Percentiles rank a stretch among this genome's conserved stretches.
Conservation (phyloP, 2,797 vertebrate species). For the Epinephelus malabaricus region DNA sequence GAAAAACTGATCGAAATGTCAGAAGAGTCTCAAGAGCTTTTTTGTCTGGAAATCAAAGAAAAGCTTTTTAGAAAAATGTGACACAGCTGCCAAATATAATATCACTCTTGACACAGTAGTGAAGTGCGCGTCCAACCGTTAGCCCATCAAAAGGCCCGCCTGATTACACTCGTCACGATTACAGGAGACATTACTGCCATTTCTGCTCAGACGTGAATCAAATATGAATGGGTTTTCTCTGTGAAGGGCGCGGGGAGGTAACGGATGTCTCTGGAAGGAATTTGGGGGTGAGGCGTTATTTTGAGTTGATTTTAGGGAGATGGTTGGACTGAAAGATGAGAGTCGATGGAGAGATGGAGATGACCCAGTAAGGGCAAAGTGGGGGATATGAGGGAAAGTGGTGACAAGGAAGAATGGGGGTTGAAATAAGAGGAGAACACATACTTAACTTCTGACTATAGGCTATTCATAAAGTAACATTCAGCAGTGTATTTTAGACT, state of each 20-base stretch:
- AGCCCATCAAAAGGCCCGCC: slow-evolving; percentile 77
- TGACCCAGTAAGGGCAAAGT: slow-evolving; percentile 60
- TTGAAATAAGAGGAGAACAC: slow-evolving; percentile 64
- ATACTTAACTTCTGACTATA: slow-evolving; percentile 59
- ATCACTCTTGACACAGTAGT: slow-evolving; percentile 68
- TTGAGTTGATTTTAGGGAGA: slow-evolving; percentile 74
- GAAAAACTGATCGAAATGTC: slow-evolving; percentile 58
- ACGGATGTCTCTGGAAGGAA: slow-evolving; percentile 78
- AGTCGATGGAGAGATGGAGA: slow-evolving; percentile 66
- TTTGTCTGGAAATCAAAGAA: slow-evolving; percentile 76
- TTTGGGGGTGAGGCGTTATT: slow-evolving; percentile 81
- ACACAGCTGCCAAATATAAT: slow-evolving; percentile 80
- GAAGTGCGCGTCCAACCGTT: slow-evolving; percentile 66
- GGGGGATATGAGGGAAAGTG: slow-evolving; percentile 57
- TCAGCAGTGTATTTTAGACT: slow-evolving; percentile 29
- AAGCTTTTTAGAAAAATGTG: slow-evolving; percentile 74
- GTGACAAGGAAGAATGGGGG: slow-evolving; percentile 63
- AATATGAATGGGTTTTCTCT: slow-evolving; percentile 78
- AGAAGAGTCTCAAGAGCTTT: slow-evolving; percentile 55
- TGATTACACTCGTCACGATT: slow-evolving; percentile 82
- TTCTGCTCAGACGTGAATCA: slow-evolving; percentile 80
- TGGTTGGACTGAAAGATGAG: slow-evolving; percentile 74
- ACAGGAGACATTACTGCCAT: slow-evolving; percentile 83
- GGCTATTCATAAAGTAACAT: slow-evolving; percentile 41
- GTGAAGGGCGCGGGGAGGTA: slow-evolving; percentile 63